Percentiles rank a stretch among this genome's conserved stretches.
phyloP scores from a whole-genome alignment of 2,113 vertebrate genomes.

The Indicator maculatus region DNA sequence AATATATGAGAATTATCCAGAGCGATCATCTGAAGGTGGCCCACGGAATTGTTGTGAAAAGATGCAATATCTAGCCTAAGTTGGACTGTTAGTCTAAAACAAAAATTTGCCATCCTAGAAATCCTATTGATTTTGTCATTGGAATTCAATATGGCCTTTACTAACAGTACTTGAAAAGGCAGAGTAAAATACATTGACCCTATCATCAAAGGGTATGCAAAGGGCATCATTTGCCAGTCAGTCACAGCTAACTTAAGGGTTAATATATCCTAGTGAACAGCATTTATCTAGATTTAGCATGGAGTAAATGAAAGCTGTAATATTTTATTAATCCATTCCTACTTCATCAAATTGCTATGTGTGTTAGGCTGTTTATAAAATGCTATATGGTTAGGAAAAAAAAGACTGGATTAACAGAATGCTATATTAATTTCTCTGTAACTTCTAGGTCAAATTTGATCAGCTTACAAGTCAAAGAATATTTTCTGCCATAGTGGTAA shows the following conservation, averaged over 20 bases:
- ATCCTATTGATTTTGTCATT: not conserved
- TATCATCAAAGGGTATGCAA: not conserved
- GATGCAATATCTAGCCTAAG: not conserved
- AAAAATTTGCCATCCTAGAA: not conserved
- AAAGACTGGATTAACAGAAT: not conserved
- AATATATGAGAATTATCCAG: not conserved
- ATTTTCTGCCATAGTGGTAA: slow-evolving; percentile 15
- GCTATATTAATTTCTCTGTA: not conserved
- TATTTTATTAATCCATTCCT: not conserved
- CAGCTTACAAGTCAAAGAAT: slow-evolving; percentile 34
- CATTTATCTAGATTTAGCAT: not conserved
- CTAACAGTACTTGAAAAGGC: not conserved
- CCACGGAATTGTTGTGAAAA: not conserved
- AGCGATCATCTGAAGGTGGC: not conserved
- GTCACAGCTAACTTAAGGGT: not conserved
- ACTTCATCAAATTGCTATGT: not conserved
- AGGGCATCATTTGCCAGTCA: not conserved
- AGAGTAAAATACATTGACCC: no score
- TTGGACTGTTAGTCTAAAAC: not conserved
- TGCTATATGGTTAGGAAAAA: not conserved
- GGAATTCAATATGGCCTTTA: not conserved
- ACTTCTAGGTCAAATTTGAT: slow-evolving; percentile 44
- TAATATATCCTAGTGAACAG: fast-evolving
- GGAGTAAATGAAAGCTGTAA: not conserved
- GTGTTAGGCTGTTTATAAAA: not conserved